Conservation (phyloP, 2,113 vertebrate genomes). For the Hippocampus mohnikei region DNA sequence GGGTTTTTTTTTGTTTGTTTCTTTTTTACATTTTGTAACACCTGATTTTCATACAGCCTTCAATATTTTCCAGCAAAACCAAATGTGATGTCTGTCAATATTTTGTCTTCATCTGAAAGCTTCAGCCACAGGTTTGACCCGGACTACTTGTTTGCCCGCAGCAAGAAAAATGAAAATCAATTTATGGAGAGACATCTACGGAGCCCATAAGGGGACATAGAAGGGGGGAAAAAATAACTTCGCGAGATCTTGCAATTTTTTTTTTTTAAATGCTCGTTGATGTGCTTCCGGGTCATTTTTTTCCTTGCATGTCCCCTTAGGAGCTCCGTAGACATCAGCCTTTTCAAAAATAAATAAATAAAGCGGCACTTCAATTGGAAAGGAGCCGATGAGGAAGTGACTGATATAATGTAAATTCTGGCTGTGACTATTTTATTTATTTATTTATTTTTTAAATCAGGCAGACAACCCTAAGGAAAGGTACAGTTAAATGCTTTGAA, state of each 20-base stretch:
- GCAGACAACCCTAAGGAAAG: neutral
- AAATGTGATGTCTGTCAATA: neutral
- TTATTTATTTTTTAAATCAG: neutral
- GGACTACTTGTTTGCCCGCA: conserved; percentile 13
- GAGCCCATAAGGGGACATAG: too few species aligned
- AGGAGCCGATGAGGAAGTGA: neutral
- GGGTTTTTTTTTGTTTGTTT: too few species aligned
- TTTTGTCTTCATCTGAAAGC: neutral
- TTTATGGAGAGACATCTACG: neutral
- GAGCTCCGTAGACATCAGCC: neutral
- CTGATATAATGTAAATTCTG: neutral
- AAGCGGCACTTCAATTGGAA: neutral
- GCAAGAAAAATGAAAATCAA: conserved; percentile 9
- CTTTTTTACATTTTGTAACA: neutral
- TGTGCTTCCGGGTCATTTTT: too few species aligned
- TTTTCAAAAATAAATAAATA: neutral
- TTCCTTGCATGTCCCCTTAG: too few species aligned
- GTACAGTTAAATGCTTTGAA: neutral
- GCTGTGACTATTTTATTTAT: neutral
- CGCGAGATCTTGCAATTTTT: too few species aligned
- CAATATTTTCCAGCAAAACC: neutral
- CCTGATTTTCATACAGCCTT: neutral
- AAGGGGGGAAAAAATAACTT: too few species aligned
- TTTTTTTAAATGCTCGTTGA: too few species aligned
- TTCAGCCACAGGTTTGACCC: neutral